A percentile compares a stretch with the other conserved stretches of the same genome.
Evolutionary conservation across 30 jellyfish, hydroid and myxozoan genomes (phyloP).

Genomic region (Chironex yamaguchii): DNA sequence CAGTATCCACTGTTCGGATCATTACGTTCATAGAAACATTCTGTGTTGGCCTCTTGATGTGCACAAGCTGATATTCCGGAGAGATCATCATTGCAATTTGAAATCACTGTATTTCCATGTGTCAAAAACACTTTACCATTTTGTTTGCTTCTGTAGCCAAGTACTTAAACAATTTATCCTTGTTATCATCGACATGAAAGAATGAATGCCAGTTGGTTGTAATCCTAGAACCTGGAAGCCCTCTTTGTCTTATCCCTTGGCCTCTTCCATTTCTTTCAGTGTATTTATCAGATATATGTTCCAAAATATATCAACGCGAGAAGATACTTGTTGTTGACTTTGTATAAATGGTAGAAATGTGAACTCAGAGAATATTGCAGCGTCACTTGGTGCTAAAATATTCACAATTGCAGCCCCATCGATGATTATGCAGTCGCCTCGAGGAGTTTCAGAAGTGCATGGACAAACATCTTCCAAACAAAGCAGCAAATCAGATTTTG

Average conservation of each 20-base stretch:
- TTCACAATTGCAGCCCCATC: slow-evolving; percentile 51
- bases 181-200: slow-evolving; percentile 28
- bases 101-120: too few relatives aligned
- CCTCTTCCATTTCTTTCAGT: slow-evolving; percentile 55
- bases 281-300: slow-evolving; percentile 37
- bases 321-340: slow-evolving; percentile 1
- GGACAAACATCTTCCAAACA: not conserved
- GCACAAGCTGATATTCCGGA: slow-evolving; percentile 16
- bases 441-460: not conserved
- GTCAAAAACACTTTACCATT: too few relatives aligned
- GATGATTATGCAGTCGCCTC: not conserved
- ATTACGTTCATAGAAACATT: not conserved
- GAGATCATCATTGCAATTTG: too few relatives aligned
- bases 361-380: slow-evolving; percentile 26
- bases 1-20: slow-evolving; percentile 56
- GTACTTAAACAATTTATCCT: slow-evolving; percentile 24
- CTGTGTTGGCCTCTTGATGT: slow-evolving; percentile 51
- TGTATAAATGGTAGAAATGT: slow-evolving; percentile 2
- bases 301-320: slow-evolving; percentile 74
- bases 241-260: slow-evolving; percentile 60
- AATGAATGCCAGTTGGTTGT: slow-evolving; percentile 68
- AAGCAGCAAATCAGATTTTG: slow-evolving; percentile 1
- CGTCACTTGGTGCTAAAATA: slow-evolving; percentile 7
- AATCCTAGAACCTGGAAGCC: not conserved
- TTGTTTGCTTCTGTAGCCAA: too few relatives aligned